These are phyloP conservation scores for Parus major DNA, from an alignment of 2,113 vertebrate genomes.

Conservation along the genomic window DNA sequence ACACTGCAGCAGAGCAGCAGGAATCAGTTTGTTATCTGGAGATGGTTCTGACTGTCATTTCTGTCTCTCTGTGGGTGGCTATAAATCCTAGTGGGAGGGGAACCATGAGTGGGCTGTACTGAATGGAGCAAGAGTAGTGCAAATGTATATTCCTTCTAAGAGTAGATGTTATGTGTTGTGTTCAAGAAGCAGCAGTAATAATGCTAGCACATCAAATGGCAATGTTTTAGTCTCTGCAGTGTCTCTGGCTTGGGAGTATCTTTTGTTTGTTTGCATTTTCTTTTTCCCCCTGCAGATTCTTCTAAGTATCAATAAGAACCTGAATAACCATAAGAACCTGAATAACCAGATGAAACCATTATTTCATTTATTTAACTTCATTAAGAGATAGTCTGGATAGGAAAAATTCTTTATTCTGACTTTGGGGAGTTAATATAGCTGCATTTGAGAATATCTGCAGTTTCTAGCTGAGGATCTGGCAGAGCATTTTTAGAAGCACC, in stretches of 20 bases:
- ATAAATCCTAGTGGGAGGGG: neutral
- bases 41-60: neutral
- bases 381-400: neutral
- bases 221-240: neutral
- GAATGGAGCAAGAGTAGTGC: neutral
- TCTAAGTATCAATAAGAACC: neutral
- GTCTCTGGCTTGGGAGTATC: rapidly evolving
- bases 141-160: neutral
- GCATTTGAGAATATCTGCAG: neutral
- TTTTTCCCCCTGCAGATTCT: neutral
- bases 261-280: neutral
- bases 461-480: neutral
- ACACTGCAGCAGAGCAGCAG: neutral
- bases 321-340: neutral
- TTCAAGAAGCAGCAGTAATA: neutral
- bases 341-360: neutral
- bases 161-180: neutral
- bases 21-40: neutral
- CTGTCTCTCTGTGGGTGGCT: neutral
- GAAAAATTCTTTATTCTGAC: neutral
- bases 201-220: neutral
- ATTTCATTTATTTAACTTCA: neutral
- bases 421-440: neutral
- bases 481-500: neutral
- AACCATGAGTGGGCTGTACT: neutral